Base-by-base conservation (phyloP, 2,113 vertebrate species). In the Vidua chalybeata region DNA sequence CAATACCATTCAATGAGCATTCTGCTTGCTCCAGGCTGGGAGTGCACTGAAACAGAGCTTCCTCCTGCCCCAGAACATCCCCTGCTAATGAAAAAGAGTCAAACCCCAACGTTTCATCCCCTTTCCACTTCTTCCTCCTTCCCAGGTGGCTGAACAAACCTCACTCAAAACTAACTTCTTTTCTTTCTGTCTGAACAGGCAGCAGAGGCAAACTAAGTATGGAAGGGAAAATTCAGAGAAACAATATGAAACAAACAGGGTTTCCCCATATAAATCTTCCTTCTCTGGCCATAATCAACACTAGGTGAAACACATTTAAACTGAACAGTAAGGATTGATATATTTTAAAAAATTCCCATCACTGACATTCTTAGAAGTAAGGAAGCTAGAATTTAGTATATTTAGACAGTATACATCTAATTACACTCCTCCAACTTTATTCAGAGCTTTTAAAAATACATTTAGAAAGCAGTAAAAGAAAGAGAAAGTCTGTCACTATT, bases 361-460 rank as follows among this genome's bases (percentile, higher is more conserved):
- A 91, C 96, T 97, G 97, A 91, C 72, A 89, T 97, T 97, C 94
- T 96, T 83, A 88, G 82, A 95, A 96, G 75, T 72, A 97, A 95
- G 97, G 90, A 97, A 84, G 91, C 84, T 95, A 91, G 86, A 85
- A 85, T 96, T 96, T 94, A 97, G 87, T 80, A 93, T 87, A 81
- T 89, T 96, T 94, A 95, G 64, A 96, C 93, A 93, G 69, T 83
- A 55, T 26, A 78, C 86, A 89, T 95, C 86, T 97, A 96, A 97
- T 95, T 94, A 83, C 24, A 3, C 43, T 63, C 92, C 90, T 96
- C 97, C 96, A 96, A 90, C 91, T 96, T 91, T 90, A 93, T 81
- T 82, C 33, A 16, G 79, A 92, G 82, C 90, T 95, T 94, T 97
- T 37, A 87, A 93, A 95, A 93, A 94, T 89, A 64, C 63, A 64